Evolutionary conservation across 2,888 invertebrate genomes (phyloP), one percentile per base, ranked within the genome.

Genomic region (Cataglyphis livida): DNA sequence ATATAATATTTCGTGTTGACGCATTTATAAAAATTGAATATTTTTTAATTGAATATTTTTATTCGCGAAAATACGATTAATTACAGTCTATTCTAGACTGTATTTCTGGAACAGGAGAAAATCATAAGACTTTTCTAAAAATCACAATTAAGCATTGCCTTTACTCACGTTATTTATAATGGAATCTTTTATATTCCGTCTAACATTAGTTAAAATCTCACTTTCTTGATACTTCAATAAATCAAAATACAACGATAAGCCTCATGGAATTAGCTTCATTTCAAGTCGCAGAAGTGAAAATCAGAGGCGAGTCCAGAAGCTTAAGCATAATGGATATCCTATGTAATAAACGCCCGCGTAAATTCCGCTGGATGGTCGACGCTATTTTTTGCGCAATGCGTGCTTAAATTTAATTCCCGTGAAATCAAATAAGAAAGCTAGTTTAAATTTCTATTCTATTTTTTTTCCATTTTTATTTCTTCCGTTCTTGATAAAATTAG

Each of bases 91-190:
- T 81, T 90, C 91, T 92, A 93, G 93, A 93, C 93, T 93, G 91
- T 93, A 92, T 4, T 38, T 93, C 92, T 92, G 92, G 90, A 90
- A 87, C 86, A 88, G 89, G 89, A 92, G 91, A 91, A 71, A 87
- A 83, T 91, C 57, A 65, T 65, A 32, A 78, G 82, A 74, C 88
- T 86, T 59, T 83, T 68, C 59, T 64, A 51, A 81, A 86, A 78
- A 15, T 64, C 81, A 59, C n/a, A 51, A 48, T 38, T 57, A 38
- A 83, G 79, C 21, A 57, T 41, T 62, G 25, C n/a, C 9, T n/a
- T 51, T 15, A 62, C 51, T 21, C 28, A 12, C 21, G 15, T 21
- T 44, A 21, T 12, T 41, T 41, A 1, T 44, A 48, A 70, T 21
- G 18, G 12, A 44, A 59, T 59, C 10, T 32, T 15, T 57, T 28